phyloP scores from a whole-genome alignment of 2,113 vertebrate species.

The Ochotona curzoniae region DNA sequence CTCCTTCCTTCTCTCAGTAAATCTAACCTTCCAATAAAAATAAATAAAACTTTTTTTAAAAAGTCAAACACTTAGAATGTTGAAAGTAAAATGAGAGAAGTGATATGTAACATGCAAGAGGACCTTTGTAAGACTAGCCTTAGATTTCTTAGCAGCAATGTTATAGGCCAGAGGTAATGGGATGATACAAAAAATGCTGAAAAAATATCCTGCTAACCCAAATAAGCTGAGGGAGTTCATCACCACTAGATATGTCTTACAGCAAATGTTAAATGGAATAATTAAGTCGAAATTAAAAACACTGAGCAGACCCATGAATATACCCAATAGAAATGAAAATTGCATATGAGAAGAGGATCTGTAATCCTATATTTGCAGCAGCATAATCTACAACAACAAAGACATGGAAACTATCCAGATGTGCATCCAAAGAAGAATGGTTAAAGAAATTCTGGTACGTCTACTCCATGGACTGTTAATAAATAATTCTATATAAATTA shows the following conservation, averaged over 20 bases:
- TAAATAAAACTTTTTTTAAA: too few relatives aligned
- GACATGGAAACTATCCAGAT: too few relatives aligned
- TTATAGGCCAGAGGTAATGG: background rate
- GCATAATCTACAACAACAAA: too few relatives aligned
- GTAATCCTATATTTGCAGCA: background rate
- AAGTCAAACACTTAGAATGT: background rate
- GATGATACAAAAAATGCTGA: background rate
- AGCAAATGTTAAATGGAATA: slow-evolving; percentile 2
- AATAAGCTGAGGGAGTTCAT: background rate
- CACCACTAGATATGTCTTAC: background rate
- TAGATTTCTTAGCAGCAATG: background rate
- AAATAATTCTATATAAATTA: background rate
- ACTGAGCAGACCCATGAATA: background rate
- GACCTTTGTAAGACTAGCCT: background rate
- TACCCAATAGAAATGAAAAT: too few relatives aligned
- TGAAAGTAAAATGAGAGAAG: background rate
- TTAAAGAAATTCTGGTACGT: too few relatives aligned
- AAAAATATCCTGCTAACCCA: background rate
- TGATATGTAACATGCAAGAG: background rate
- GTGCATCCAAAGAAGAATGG: too few relatives aligned
- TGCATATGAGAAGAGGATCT: too few relatives aligned
- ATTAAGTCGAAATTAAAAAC: slow-evolving; percentile 20
- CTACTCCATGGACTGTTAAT: background rate
- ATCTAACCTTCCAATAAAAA: too few relatives aligned
- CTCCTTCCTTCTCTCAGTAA: too few relatives aligned